Evolutionary conservation across 2,113 vertebrate species (phyloP), one percentile per base, ranked within the genome.

Genomic region (Tetrao urogallus): DNA sequence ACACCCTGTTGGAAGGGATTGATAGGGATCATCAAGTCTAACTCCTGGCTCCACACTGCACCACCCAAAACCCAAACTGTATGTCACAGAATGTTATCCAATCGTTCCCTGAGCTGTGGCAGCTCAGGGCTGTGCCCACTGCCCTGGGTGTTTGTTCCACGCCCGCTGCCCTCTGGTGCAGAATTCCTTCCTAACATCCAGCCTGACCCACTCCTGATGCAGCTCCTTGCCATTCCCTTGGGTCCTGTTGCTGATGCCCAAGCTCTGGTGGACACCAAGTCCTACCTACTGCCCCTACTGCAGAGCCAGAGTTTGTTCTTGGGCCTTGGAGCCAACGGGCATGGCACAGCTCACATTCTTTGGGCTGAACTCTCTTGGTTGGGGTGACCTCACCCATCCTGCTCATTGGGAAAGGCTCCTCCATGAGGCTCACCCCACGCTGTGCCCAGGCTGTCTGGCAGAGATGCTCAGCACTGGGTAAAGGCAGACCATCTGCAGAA

Each of bases 241-340:
- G 56, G 56, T 12, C 56, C 32, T n/a, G 32, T n/a, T 13, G 5
- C 7, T 36, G 30, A 8, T 70, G 58, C 52, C 13, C 30, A 30
- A 36, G 27, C 13, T 57, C 50, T 93, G 10, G 6, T 11, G 54
- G 43, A 30, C 16, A 20, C 38, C 0, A 0, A 14, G 8, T n/a
- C 40, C 60, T 65, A 16, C 11, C 69, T 27, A 28, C 36, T 4
- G 1, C 52, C 1, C 1, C 0, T 47, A 8, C 65, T 86, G 21
- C 40, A 57, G 52, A 74, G 27, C 5, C 73, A 47, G 32, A 22
- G 18, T 21, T 74, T 64, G 3, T 25, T 81, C 7, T 56, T 60
- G 34, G 27, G 3, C 25, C 60, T 72, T 72, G 28, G 22, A 38
- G 17, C 11, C 34, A 75, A 11, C 28, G n/a, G 8, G 12, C 25